These are phyloP conservation scores for Bombus haemorrhoidalis DNA, from an alignment of 1,140 invertebrate genomes.

Conservation along the genomic window DNA sequence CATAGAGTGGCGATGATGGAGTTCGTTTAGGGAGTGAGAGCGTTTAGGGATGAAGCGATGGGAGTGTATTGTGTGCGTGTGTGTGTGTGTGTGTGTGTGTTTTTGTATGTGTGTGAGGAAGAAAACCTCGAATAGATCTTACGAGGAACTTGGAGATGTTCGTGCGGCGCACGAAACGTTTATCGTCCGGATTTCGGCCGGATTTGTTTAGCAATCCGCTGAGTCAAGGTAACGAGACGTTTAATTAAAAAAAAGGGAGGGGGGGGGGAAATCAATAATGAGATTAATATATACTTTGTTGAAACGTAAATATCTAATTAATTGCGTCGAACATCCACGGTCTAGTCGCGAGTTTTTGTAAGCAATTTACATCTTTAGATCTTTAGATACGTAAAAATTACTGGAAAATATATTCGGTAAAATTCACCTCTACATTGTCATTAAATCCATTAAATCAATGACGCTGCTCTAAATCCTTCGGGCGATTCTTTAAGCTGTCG, in stretches of 20 bases:
- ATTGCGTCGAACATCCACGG: no score
- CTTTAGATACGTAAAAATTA: no score
- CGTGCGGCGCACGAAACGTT: not conserved
- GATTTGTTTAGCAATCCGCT: not conserved
- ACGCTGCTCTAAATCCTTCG: not conserved
- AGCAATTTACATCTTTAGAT: no score
- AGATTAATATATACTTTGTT: not conserved
- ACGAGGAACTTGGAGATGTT: not conserved
- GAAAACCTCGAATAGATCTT: constrained; percentile 11
- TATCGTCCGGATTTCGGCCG: not conserved
- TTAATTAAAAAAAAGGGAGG: not conserved
- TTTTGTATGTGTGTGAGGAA: not conserved
- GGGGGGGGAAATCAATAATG: not conserved
- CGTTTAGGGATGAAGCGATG: not conserved
- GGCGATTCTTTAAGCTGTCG: not conserved
- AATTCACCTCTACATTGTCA: no score
- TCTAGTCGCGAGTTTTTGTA: rapidly evolving
- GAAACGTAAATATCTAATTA: not conserved
- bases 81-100: no score
- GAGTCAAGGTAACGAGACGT: not conserved
- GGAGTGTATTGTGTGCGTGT: not conserved
- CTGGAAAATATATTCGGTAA: no score
- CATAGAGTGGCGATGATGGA: not conserved
- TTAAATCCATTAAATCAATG: not conserved
- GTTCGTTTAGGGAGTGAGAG: not conserved